A percentile compares a stretch with the other conserved stretches of the same genome.
These are phyloP conservation scores for Criorhina ranunculi DNA, from an alignment of 2,888 invertebrate species.

Conservation along the genomic window DNA sequence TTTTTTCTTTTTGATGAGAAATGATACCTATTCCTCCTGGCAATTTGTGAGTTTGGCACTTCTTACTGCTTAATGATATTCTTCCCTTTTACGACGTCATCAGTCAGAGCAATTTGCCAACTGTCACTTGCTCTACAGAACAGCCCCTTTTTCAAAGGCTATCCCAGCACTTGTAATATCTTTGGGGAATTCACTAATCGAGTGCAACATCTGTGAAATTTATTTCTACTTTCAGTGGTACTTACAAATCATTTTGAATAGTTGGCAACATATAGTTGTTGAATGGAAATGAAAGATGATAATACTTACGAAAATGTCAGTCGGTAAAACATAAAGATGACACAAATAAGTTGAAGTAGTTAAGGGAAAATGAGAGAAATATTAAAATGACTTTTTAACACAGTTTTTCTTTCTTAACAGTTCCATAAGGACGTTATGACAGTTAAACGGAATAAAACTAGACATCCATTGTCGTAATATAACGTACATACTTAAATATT, in stretches of 20 bases:
- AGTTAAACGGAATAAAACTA: slow-evolving; percentile 4
- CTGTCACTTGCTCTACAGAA: not conserved
- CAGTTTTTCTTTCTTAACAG: slow-evolving; percentile 23
- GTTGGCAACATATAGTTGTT: slow-evolving; percentile 3
- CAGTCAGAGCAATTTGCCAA: slow-evolving; percentile 30
- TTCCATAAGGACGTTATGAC: slow-evolving; percentile 22
- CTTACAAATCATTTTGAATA: slow-evolving; percentile 42
- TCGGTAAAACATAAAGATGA: slow-evolving; percentile 38
- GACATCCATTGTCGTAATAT: slow-evolving; percentile 1
- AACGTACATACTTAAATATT: not conserved
- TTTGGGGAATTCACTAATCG: slow-evolving; percentile 44
- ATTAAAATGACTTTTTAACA: slow-evolving; percentile 25
- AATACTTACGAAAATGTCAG: slow-evolving; percentile 19
- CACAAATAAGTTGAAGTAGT: slow-evolving; percentile 9
- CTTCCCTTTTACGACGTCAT: slow-evolving; percentile 41
- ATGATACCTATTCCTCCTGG: not conserved
- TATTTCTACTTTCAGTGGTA: slow-evolving; percentile 29
- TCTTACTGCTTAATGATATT: slow-evolving; percentile 17
- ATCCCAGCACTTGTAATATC: slow-evolving; percentile 45
- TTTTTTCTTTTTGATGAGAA: too few relatives aligned
- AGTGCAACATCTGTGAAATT: slow-evolving; percentile 62
- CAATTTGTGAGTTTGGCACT: slow-evolving; percentile 46
- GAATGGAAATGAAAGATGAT: slow-evolving; percentile 1
- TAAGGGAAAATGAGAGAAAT: not conserved
- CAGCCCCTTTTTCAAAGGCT: slow-evolving; percentile 4